phyloP scores from a whole-genome alignment of 2,113 vertebrate species.

The Dendropsophus ebraccatus region DNA sequence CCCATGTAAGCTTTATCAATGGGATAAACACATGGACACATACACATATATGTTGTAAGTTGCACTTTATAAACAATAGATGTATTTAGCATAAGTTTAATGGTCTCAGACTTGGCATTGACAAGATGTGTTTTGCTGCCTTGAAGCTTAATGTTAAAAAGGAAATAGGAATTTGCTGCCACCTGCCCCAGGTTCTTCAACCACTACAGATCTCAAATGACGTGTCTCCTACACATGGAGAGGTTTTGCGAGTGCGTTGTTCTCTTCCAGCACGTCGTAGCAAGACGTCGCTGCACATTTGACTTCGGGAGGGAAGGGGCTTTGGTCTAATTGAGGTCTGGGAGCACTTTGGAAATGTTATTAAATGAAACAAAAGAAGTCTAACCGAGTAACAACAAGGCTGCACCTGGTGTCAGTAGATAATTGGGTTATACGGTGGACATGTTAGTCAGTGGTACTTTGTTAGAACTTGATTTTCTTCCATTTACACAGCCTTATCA shows the following conservation, averaged over 20 bases:
- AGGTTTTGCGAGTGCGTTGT: not conserved
- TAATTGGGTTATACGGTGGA: constrained; percentile 81
- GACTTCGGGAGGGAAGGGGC: constrained; percentile 67
- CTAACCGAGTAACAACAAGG: constrained; percentile 78
- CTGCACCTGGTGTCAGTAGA: constrained; percentile 81
- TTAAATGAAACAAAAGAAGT: constrained; percentile 89
- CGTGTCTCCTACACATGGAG: constrained; percentile 4
- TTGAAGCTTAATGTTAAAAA: not conserved
- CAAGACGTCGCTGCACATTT: constrained; percentile 66
- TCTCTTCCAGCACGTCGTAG: constrained; percentile 40
- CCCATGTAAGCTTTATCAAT: not conserved
- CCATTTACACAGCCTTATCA: constrained; percentile 70
- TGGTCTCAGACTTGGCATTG: not conserved
- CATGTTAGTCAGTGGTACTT: constrained; percentile 74
- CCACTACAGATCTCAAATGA: constrained; percentile 14
- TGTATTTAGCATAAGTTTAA: not conserved
- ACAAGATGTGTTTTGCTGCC: not conserved
- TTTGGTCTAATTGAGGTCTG: constrained; percentile 84
- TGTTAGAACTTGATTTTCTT: constrained; percentile 73
- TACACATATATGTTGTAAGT: not conserved
- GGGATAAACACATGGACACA: not conserved
- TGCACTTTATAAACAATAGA: not conserved
- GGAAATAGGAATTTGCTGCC: constrained; percentile 14
- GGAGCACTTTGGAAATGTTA: constrained; percentile 86
- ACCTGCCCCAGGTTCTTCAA: not conserved